Conservation (phyloP, 35 echinoderm and acorn worm genomes). For the Patiria miniata region DNA sequence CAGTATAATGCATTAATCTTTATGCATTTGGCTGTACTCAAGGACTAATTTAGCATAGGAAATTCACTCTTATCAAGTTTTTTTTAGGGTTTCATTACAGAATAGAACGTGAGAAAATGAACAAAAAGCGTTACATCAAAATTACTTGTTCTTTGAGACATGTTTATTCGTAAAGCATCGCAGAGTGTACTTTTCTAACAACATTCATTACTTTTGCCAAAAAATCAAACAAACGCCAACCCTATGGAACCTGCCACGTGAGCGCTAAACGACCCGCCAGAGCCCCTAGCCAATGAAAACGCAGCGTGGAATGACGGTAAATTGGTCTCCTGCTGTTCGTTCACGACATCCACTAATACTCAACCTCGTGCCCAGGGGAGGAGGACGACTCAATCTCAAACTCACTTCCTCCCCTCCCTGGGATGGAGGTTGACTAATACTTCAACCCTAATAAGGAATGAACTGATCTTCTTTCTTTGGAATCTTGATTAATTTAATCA, state of each 20-base stretch:
- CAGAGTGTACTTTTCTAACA: slow-evolving; percentile 9
- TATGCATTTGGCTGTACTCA: too few species aligned
- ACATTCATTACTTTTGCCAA: slow-evolving; percentile 15
- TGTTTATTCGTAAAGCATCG: not conserved
- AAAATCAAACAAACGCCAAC: not conserved
- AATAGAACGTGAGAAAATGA: too few species aligned
- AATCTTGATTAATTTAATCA: slow-evolving; percentile 11
- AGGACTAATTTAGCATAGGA: too few species aligned
- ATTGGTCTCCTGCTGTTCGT: slow-evolving; percentile 15
- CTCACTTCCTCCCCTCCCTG: not conserved
- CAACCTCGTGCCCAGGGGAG: slow-evolving; percentile 18
- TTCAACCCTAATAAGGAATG: slow-evolving; percentile 13
- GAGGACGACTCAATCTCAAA: not conserved
- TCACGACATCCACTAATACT: not conserved
- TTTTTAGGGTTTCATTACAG: too few species aligned
- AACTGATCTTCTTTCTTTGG: not conserved
- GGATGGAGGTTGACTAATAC: slow-evolving; percentile 21
- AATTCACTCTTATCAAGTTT: too few species aligned
- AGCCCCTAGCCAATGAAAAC: not conserved
- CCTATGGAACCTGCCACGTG: not conserved
- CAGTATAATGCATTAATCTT: too few species aligned
- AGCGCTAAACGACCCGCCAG: not conserved
- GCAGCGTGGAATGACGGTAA: slow-evolving; percentile 16
- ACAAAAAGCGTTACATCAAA: too few species aligned
- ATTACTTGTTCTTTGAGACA: too few species aligned